Base-by-base conservation (phyloP, 2,888 invertebrate species). In the Sclerodermus sp. region DNA sequence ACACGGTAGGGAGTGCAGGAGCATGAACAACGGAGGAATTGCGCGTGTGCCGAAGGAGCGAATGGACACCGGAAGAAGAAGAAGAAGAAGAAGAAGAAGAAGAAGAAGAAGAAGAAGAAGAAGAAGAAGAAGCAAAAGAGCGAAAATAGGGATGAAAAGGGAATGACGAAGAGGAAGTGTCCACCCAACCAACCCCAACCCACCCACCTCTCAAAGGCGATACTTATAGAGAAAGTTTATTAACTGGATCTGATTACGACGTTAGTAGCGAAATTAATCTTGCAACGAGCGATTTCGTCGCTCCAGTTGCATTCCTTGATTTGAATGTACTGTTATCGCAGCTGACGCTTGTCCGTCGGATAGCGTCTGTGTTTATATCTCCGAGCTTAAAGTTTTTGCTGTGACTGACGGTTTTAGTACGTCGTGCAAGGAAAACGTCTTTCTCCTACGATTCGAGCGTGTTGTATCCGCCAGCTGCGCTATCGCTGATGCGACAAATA, bases 211-310 rank as follows among this genome's bases (percentile, higher is more conserved):
- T n/a, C n/a, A 5, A 46, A 41, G 41, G 29, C 8, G 12, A 6
- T 9, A 18, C 15, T 13, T 58, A 50, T 56, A 54, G 56, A 55
- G 57, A 57, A 57, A 58, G 60, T 61, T 67, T 23, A 23, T 3
- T 23, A 23, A 8, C 23, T 47, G 57, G 55, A 66, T 67, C 57
- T 67, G 61, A 67, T 66, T 66, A 64, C 55, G 51, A 43, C 53
- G 51, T 52, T 57, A 55, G 56, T 57, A 48, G 41, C 43, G 53
- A 60, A 66, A 66, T 66, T 57, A 62, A 66, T 64, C 60, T 59
- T 48, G 48, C 51, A 53, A 57, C 8, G n/a, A n/a, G n/a, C 60
- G 50, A 58, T 63, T 60, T 58, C 46, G 49, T 38, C 40, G 37
- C 23, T 45, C 47, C 46, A 46, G 49, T 50, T 46, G 45, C 47